Base-by-base conservation (phyloP, 2,113 vertebrate genomes). In the Chaetorhynchus papuensis region DNA sequence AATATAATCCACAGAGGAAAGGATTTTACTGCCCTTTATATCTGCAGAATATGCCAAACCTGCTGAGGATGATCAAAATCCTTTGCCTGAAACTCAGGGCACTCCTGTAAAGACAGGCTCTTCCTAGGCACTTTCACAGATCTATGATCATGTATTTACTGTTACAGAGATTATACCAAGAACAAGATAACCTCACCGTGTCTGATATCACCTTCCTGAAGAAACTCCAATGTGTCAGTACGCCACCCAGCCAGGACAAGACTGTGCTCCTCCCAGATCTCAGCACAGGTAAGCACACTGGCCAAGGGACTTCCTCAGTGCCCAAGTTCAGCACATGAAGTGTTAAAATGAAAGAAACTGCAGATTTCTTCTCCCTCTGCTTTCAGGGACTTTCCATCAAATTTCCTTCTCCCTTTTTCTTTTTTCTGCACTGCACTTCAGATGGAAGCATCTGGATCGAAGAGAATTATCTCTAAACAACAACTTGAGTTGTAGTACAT, bases 391-490 rank as follows among this genome's bases (percentile, higher is more conserved):
- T 90, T 94, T 70, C 66, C 66, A 90, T 76, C 75, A 89, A 83
- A 83, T 94, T 92, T 91, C 23, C 66, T 89, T 84, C 42, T 63
- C 42, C 24, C 23, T 85, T 79, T 69, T 93, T 69, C 65, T 88
- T 77, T 65, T 56, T 45, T 66, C 70, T 91, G 63, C 63, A n/a
- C 39, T 87, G 82, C 66, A 70, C 39, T 91, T 96, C 82, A 93
- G 63, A 59, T 85, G 90, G 95, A 94, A 96, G 92, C 92, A 93
- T 93, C 59, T 94, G 90, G 79, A 96, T 96, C 9, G 11, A 97
- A 96, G 87, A 93, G 87, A 95, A 94, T 96, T 93, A 90, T 95
- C 87, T 96, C 90, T 88, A 90, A 95, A 96, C 72, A 96, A 83
- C 94, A 94, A 94, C 89, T 82, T 54, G 63, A 70, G 54, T 52